Evolutionary conservation across 2,113 vertebrate genomes (phyloP), one percentile per base, ranked within the genome.

Genomic region (Megaceryle torquata): DNA sequence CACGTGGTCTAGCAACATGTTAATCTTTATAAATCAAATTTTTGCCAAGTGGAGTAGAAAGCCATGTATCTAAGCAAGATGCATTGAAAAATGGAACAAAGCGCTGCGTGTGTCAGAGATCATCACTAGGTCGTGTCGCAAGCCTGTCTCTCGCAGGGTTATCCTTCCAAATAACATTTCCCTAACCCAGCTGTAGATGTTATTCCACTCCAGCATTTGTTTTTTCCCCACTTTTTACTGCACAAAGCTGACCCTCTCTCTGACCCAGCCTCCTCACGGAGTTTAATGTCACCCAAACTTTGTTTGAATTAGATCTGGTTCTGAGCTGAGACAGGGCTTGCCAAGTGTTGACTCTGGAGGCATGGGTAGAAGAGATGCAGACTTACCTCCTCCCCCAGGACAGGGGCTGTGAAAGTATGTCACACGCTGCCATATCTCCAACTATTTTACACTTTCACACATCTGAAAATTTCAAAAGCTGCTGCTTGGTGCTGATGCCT

Each of bases 21-120:
- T 95, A 93, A 85, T 88, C 86, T 96, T 91, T 71, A 93, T 96
- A 86, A 96, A 92, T 91, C 82, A 96, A 86, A 60, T 91, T 86
- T 93, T 92, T 96, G 95, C 96, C 95, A 95, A 90, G 79, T 86
- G 80, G 80, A 92, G 93, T 82, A 93, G 95, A 91, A 93, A 96
- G 88, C 91, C 89, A 88, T 75, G 88, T 91, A 89, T 91, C 79
- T 86, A 63, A 88, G 83, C 70, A 95, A 75, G 90, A 96, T 74
- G 75, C 80, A 93, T 1, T 57, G 81, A 89, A 65, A 94, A 93
- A 77, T 10, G 76, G 82, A 80, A 83, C 85, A 93, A 86, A 91
- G 93, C 18, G 3, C 24, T 1, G 41, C 15, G 48, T 1, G 12
- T 92, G 96, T 91, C 94, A 95, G 78, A 75, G 94, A 95, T 91